Evolutionary conservation across 30 jellyfish, hydroid and myxozoan species (phyloP).

Genomic region (Aurelia sp.): DNA sequence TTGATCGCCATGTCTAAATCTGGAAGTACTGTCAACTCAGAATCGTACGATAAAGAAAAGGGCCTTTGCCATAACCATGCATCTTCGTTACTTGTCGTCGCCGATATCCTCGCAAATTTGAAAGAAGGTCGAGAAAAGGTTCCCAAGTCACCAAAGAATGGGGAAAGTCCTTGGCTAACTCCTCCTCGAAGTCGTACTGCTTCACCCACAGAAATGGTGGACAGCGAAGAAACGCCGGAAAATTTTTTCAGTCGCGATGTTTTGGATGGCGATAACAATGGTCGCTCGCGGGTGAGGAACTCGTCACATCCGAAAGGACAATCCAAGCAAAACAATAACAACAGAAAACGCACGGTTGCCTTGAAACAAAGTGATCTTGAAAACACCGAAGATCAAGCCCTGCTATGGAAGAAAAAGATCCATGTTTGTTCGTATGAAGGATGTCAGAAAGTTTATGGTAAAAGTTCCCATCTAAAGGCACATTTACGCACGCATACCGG

Average conservation of each 20-base stretch:
- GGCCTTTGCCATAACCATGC: conserved; percentile 28
- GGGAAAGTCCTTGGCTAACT: conserved; percentile 90
- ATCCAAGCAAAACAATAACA: conserved; percentile 14
- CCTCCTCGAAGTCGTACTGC: conserved; percentile 99
- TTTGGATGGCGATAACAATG: conserved; percentile 46
- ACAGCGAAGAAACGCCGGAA: conserved; percentile 45
- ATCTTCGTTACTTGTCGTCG: conserved; percentile 66
- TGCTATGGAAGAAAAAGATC: conserved; percentile 67
- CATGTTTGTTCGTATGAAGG: conserved; percentile 92
- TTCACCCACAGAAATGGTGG: conserved; percentile 92
- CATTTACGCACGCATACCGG: conserved; percentile 99
- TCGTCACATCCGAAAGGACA: conserved; percentile 31
- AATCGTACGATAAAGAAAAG: conserved; percentile 52
- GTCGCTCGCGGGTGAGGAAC: conserved; percentile 59
- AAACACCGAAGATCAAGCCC: conserved; percentile 34
- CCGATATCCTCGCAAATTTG: conserved; percentile 84
- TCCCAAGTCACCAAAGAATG: conserved; percentile 19
- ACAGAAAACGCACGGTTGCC: conserved; percentile 67
- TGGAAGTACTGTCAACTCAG: conserved; percentile 39
- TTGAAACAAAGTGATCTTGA: conserved; percentile 48
- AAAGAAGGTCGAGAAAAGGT: conserved; percentile 74
- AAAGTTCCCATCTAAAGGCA: conserved; percentile 98
- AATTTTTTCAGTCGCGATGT: conserved; percentile 52
- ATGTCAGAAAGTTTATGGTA: conserved; percentile 94
- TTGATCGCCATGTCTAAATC: conserved; percentile 79